These are phyloP conservation scores for Priocnemis perturbator DNA, from an alignment of 2,888 invertebrate genomes.

Conservation along the genomic window DNA sequence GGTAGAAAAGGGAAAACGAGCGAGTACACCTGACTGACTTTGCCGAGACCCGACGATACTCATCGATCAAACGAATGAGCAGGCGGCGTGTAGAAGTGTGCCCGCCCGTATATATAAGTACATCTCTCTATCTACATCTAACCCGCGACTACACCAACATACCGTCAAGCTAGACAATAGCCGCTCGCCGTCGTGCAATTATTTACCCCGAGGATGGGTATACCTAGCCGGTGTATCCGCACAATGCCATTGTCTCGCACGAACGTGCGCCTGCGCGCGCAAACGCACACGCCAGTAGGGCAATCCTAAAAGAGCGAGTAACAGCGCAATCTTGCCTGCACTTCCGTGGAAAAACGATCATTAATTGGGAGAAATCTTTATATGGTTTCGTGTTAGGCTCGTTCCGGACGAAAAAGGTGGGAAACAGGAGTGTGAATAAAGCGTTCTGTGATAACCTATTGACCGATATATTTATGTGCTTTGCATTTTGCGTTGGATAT, in stretches of 20 bases:
- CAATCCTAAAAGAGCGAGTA: too few species aligned
- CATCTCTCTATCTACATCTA: conserved; percentile 21
- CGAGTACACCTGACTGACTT: not conserved
- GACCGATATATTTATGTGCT: too few species aligned
- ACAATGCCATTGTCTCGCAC: conserved; percentile 45
- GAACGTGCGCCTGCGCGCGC: conserved; percentile 9
- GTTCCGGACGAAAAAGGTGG: too few species aligned
- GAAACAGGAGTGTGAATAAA: too few species aligned
- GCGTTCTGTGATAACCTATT: too few species aligned
- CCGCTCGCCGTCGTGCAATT: conserved; percentile 44
- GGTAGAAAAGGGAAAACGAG: conserved; percentile 7
- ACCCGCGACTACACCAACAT: conserved; percentile 12
- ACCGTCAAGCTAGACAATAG: conserved; percentile 32
- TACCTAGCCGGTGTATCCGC: conserved; percentile 33
- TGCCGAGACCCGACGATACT: not conserved
- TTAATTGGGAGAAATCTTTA: too few species aligned
- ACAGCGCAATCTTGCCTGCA: too few species aligned
- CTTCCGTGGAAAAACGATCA: too few species aligned
- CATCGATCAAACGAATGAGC: conserved; percentile 17
- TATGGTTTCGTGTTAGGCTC: too few species aligned
- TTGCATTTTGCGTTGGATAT: too few species aligned
- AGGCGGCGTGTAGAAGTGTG: conserved; percentile 3
- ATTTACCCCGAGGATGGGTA: conserved; percentile 45
- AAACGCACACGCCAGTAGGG: not conserved
- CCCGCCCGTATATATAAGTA: conserved; percentile 12